Evolutionary conservation across 35 echinoderm and acorn worm species (phyloP).

Genomic region (Nesometra sesokonis): DNA sequence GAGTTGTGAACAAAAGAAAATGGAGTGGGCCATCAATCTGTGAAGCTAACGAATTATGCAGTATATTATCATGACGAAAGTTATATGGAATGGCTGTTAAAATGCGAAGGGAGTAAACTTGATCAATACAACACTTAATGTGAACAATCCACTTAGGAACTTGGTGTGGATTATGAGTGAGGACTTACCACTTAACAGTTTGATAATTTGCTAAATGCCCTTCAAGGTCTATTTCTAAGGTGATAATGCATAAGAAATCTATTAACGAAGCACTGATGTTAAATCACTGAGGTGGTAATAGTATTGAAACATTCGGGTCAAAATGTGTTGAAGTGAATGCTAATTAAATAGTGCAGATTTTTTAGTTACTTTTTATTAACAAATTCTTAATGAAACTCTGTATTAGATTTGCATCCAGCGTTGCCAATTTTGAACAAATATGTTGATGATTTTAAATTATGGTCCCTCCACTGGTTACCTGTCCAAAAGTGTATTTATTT

Average conservation of each 20-base stretch:
- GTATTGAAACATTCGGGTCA: too few species aligned
- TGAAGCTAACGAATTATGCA: not conserved
- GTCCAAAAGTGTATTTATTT: too few species aligned
- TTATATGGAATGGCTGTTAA: not conserved
- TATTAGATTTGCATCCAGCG: too few species aligned
- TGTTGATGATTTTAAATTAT: too few species aligned
- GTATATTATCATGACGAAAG: not conserved
- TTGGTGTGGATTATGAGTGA: not conserved
- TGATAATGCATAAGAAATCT: not conserved
- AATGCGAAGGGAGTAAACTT: not conserved
- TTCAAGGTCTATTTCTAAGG: not conserved
- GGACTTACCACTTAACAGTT: not conserved
- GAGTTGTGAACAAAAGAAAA: not conserved
- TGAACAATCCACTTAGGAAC: not conserved
- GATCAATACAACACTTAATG: not conserved
- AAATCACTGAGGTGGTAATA: too few species aligned
- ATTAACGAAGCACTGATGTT: not conserved
- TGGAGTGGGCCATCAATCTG: not conserved
- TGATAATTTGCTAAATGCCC: not conserved
- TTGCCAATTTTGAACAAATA: too few species aligned
- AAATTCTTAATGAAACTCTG: too few species aligned
- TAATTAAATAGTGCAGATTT: too few species aligned
- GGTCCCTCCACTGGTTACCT: too few species aligned
- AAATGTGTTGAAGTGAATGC: too few species aligned
- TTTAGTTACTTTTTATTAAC: too few species aligned